Evolutionary conservation across 1,140 invertebrate genomes (phyloP).

Genomic region (Drosophila hydei): DNA sequence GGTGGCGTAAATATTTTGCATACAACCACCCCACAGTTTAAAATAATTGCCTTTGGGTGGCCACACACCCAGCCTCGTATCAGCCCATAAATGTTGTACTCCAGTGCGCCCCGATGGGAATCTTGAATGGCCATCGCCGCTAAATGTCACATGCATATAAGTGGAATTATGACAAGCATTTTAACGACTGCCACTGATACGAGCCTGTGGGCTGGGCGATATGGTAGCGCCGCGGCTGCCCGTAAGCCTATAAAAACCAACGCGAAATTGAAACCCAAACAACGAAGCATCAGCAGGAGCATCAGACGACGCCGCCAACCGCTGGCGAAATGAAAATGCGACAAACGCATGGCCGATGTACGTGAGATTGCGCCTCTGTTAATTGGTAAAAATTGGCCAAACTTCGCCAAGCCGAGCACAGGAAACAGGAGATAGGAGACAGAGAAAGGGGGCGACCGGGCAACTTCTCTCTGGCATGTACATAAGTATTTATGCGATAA

Average conservation of each 20-base stretch:
- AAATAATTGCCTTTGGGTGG: conserved; percentile 68
- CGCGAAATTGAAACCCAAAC: conserved; percentile 69
- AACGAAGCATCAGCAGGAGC: neutral
- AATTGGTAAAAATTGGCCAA: conserved; percentile 79
- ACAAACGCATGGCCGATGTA: conserved; percentile 78
- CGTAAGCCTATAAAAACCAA: conserved; percentile 66
- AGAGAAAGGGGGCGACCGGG: neutral
- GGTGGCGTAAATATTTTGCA: conserved; percentile 24
- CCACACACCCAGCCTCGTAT: conserved; percentile 14
- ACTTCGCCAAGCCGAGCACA: conserved; percentile 21
- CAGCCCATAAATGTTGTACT: conserved; percentile 32
- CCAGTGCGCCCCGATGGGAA: conserved; percentile 36
- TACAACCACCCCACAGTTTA: conserved; percentile 66
- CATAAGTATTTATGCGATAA: conserved; percentile 75
- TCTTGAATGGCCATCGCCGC: conserved; percentile 45
- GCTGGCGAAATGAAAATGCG: conserved; percentile 27
- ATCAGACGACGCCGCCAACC: neutral
- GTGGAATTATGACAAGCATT: conserved; percentile 80
- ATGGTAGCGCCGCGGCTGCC: conserved; percentile 55
- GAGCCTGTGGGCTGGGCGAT: conserved; percentile 47
- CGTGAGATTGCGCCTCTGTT: conserved; percentile 75
- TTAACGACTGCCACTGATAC: conserved; percentile 73
- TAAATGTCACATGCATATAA: conserved; percentile 80
- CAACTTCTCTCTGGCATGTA: conserved; percentile 23
- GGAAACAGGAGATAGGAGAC: neutral